phyloP scores from a whole-genome alignment of 1,140 invertebrate species.

The Hypsibius dujardini region DNA sequence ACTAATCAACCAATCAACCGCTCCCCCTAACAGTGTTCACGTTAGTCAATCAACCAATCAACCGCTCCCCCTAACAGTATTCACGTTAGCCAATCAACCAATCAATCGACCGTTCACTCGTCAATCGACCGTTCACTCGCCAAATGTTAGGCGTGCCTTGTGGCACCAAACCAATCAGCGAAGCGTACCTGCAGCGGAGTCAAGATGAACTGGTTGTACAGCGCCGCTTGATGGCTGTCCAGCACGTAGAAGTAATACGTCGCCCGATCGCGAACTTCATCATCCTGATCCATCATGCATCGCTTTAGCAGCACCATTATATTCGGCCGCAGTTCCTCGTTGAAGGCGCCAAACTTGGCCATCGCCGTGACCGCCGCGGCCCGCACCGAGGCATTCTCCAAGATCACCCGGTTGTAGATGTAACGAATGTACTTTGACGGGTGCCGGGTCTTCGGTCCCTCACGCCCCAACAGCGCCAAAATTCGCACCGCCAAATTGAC shows the following conservation, averaged over 20 bases:
- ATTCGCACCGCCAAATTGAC: slow-evolving; percentile 88
- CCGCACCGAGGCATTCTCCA: slow-evolving; percentile 81
- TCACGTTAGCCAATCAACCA: no score
- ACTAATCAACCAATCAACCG: slow-evolving; percentile 19
- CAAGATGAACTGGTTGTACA: slow-evolving; percentile 68
- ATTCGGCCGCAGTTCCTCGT: slow-evolving; percentile 71
- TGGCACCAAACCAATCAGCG: no score
- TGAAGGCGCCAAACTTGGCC: slow-evolving; percentile 88
- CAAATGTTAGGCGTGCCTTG: no score
- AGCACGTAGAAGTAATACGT: slow-evolving; percentile 83
- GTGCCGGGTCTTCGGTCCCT: slow-evolving; percentile 81
- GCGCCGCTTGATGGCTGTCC: slow-evolving; percentile 42
- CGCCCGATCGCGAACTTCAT: slow-evolving; percentile 94
- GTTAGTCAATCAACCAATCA: no score
- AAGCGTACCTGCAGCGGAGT: slow-evolving; percentile 35
- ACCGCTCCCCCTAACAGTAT: no score
- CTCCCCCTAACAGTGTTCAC: no score
- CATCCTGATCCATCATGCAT: slow-evolving; percentile 87
- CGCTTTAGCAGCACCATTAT: slow-evolving; percentile 54
- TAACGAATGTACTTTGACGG: slow-evolving; percentile 91
- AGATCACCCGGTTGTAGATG: slow-evolving; percentile 94
- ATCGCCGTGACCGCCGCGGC: slow-evolving; percentile 90
- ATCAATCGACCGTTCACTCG: no score
- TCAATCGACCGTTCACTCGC: no score
- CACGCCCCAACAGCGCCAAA: slow-evolving; percentile 83